Base-by-base conservation (phyloP, 2,888 invertebrate species). In the Dasypogon diadema region DNA sequence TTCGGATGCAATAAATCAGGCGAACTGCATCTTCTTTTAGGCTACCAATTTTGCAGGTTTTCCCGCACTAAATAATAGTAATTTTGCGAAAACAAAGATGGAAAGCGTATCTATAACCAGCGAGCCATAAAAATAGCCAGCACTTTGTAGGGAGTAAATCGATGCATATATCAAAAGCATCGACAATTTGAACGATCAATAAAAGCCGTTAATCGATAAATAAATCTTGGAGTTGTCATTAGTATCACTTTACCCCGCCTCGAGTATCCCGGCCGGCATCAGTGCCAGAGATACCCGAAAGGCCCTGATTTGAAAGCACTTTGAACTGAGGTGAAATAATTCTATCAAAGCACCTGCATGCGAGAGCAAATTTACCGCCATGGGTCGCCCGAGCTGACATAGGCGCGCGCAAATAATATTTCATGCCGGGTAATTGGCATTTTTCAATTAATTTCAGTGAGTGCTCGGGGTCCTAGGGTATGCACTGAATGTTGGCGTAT, bases 401-500 rank as follows among this genome's bases (percentile, higher is more conserved):
- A 63, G 48, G 72, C 76, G 72, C 60, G 76, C 76, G 56, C 73
- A 76, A 76, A 76, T 76, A 76, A 76, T 76, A 76, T 72, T 72
- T 76, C 76, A 76, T 76, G 73, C 76, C 63, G 73, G 37, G 63
- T 76, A 76, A 76, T 76, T 76, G 76, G 72, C 76, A 76, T 72
- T 76, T 76, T 73, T 60, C 73, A 76, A 76, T 76, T 76, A 76
- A 76, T 76, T 76, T 73, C 60, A 58, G 26, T 56, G 46, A 46
- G 18, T 22, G 30, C 58, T n/a, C 42, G 58, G 30, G 34, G 56
- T 56, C 56, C 58, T 48, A 30, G 42, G 51, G 21, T 34, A 48
- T 70, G 46, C 18, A 30, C 24, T 68, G 55, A 51, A 56, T 54
- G 56, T 46, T 42, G 46, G 30, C 21, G 46, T 48, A 48, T 46